phyloP scores from a whole-genome alignment of 2,113 vertebrate species.

The Arizona elegans region DNA sequence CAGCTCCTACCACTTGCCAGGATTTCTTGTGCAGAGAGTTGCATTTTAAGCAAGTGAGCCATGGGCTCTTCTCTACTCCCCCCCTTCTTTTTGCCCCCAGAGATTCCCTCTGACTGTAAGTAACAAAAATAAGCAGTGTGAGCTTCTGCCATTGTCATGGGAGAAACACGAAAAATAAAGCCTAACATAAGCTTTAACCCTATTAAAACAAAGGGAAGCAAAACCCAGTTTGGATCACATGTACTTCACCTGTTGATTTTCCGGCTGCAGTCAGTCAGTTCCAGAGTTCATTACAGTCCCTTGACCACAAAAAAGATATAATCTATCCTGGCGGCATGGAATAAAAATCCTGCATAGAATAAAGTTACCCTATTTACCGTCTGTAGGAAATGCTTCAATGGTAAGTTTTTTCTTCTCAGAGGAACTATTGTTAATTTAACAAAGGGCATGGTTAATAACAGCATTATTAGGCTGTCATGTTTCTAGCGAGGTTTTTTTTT shows the following conservation, averaged over 20 bases:
- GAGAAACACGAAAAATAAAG: background rate
- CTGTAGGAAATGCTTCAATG: background rate
- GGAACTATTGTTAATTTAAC: conserved; percentile 21
- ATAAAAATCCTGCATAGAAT: background rate
- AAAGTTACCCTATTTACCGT: background rate
- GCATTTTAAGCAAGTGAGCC: background rate
- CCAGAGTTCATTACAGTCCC: background rate
- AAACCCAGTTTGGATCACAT: background rate
- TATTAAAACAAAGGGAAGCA: background rate
- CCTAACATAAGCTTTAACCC: background rate
- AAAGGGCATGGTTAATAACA: conserved; percentile 15
- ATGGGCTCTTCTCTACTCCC: background rate
- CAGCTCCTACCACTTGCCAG: background rate
- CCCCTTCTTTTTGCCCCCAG: background rate
- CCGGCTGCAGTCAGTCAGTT: background rate
- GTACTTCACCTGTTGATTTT: background rate
- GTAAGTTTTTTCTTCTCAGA: background rate
- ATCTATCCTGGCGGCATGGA: background rate
- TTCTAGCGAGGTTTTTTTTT: background rate
- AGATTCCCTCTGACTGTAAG: background rate
- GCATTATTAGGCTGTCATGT: conserved; percentile 22
- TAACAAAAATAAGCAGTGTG: background rate
- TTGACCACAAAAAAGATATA: background rate
- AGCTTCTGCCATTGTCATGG: background rate
- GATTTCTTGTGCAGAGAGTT: background rate